phyloP scores from a whole-genome alignment of 2,113 vertebrate species.

The Polyodon spathula region DNA sequence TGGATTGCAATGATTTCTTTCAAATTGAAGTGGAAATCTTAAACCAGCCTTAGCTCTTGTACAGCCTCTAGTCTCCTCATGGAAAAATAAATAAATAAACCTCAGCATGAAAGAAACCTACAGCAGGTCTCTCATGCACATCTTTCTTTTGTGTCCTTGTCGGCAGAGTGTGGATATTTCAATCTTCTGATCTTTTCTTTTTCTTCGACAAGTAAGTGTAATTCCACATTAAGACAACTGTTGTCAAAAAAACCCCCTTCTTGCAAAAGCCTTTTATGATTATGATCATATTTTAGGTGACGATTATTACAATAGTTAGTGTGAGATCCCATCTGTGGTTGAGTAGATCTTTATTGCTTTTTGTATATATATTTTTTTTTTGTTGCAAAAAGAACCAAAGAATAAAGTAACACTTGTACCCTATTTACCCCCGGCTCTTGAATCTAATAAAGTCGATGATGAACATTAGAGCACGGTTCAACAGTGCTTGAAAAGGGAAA shows the following conservation, averaged over 20 bases:
- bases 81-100: too few relatives aligned
- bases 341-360: slow-evolving; percentile 29
- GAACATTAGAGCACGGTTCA: slow-evolving; percentile 61
- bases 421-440: slow-evolving; percentile 39
- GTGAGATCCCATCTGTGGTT: not conserved
- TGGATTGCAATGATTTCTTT: slow-evolving; percentile 47
- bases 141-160: not conserved
- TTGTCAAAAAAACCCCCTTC: slow-evolving; percentile 25
- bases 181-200: not conserved
- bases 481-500: slow-evolving; percentile 57
- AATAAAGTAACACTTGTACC: slow-evolving; percentile 41
- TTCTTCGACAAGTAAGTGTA: not conserved
- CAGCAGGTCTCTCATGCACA: not conserved
- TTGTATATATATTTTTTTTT: slow-evolving; percentile 11
- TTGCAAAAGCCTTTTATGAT: slow-evolving; percentile 35
- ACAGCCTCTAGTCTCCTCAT: too few relatives aligned
- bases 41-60: not conserved
- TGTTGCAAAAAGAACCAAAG: slow-evolving; percentile 30
- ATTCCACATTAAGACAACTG: not conserved
- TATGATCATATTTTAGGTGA: slow-evolving; percentile 37
- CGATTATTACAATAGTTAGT: slow-evolving; percentile 44
- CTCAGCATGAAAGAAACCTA: too few relatives aligned
- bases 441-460: slow-evolving; percentile 54
- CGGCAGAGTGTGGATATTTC: not conserved
- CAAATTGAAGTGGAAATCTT: slow-evolving; percentile 19